Conservation (phyloP, 2,797 vertebrate genomes). For the Tinamus major region DNA sequence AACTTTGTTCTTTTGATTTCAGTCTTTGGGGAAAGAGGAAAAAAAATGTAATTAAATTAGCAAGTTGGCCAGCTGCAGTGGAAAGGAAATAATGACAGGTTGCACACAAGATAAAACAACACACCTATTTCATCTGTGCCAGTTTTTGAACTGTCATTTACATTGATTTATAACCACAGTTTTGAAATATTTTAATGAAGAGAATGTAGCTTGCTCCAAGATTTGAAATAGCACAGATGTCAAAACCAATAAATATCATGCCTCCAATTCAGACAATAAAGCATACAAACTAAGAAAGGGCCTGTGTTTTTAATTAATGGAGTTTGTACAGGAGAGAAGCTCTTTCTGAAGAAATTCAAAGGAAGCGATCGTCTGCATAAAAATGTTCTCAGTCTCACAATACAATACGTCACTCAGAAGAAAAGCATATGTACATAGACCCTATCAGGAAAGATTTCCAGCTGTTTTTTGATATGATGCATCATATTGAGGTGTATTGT, state of each 20-base stretch:
- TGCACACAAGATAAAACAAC: constrained; percentile 42
- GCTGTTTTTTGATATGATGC: neutral
- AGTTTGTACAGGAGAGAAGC: neutral
- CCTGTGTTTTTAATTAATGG: constrained; percentile 1
- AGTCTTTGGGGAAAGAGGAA: constrained; percentile 19
- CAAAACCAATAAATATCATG: constrained; percentile 40
- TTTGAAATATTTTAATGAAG: constrained; percentile 41
- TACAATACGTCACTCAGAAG: neutral
- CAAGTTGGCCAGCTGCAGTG: constrained; percentile 30
- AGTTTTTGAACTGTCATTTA: constrained; percentile 58
- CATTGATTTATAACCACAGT: constrained; percentile 61
- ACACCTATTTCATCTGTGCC: constrained; percentile 53
- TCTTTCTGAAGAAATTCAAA: neutral
- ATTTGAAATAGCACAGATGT: constrained; percentile 21
- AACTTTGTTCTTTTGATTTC: constrained; percentile 20
- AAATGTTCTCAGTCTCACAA: neutral
- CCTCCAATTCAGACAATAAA: constrained; percentile 28
- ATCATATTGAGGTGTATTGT: neutral
- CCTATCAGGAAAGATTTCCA: neutral
- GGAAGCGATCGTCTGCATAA: neutral
- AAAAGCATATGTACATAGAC: neutral
- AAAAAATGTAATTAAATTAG: constrained; percentile 50
- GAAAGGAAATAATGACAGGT: constrained; percentile 55
- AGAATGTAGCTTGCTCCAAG: constrained; percentile 18
- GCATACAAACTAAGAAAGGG: neutral